phyloP scores from a whole-genome alignment of 35 echinoderm and acorn worm species.

The Apostichopus californicus region DNA sequence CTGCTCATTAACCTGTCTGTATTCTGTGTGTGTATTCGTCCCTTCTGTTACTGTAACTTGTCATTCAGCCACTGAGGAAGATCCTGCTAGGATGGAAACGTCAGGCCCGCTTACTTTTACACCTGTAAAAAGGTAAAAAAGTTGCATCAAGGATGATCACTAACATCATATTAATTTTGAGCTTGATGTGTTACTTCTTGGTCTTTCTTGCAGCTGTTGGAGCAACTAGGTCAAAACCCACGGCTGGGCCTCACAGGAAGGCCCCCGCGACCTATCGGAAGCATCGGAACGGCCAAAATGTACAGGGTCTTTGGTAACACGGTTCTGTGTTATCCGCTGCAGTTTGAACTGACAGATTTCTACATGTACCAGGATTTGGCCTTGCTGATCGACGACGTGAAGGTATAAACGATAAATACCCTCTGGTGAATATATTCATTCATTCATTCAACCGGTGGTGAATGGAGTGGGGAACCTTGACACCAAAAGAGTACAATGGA shows the following conservation, averaged over 20 bases:
- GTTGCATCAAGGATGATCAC: no score
- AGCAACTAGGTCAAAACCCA: constrained; percentile 78
- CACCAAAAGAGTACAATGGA: neutral
- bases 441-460: no score
- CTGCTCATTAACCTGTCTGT: no score
- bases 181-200: no score
- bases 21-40: no score
- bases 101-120: no score
- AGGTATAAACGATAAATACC: constrained; percentile 58
- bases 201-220: constrained; percentile 46
- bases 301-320: constrained; percentile 82
- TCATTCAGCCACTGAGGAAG: no score
- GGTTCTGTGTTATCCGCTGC: constrained; percentile 87
- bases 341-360: constrained; percentile 94
- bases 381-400: constrained; percentile 88
- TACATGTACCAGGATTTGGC: constrained; percentile 97
- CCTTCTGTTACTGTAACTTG: no score
- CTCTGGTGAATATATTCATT: neutral
- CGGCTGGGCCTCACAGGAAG: constrained; percentile 80
- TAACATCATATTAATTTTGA: no score
- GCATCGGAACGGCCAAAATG: constrained; percentile 89
- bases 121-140: no score
- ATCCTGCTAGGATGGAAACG: no score
- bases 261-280: constrained; percentile 82
- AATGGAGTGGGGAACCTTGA: neutral